Conservation (phyloP, 2,888 invertebrate species). For the Deilephila elpenor region DNA sequence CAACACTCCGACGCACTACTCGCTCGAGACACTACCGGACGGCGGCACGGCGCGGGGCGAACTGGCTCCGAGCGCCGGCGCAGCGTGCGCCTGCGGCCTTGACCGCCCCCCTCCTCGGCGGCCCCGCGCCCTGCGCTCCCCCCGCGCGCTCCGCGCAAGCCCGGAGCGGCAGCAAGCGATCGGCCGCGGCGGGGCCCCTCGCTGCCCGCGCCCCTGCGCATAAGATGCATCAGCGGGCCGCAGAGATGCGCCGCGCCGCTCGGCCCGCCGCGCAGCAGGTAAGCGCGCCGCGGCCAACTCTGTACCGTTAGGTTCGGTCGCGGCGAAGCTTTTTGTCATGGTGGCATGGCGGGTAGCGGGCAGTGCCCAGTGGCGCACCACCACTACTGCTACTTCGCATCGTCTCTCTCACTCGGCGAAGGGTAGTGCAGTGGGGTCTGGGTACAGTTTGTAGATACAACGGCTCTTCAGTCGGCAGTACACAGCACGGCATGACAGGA, state of each 20-base stretch:
- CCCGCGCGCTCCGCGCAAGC: conserved; percentile 34
- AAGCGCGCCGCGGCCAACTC: neutral
- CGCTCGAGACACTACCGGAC: conserved; percentile 41
- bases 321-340: neutral
- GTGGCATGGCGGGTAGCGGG: neutral
- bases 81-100: conserved; percentile 73
- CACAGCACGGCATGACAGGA: neutral
- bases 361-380: neutral
- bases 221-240: conserved; percentile 13
- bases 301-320: neutral
- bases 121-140: conserved; percentile 35
- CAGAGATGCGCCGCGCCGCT: neutral
- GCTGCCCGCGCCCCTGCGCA: neutral
- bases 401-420: neutral
- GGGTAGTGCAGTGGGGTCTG: neutral
- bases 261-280: conserved; percentile 2
- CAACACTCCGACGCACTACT: conserved; percentile 41
- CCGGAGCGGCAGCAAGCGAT: conserved; percentile 30
- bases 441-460: neutral
- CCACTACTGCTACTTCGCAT: neutral
- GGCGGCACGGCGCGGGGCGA: conserved; percentile 42
- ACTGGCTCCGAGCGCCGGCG: conserved; percentile 48
- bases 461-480: neutral
- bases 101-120: conserved; percentile 60
- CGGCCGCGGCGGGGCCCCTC: neutral